Evolutionary conservation across 2,113 vertebrate species (phyloP).

Genomic region (Actinemys pallida): DNA sequence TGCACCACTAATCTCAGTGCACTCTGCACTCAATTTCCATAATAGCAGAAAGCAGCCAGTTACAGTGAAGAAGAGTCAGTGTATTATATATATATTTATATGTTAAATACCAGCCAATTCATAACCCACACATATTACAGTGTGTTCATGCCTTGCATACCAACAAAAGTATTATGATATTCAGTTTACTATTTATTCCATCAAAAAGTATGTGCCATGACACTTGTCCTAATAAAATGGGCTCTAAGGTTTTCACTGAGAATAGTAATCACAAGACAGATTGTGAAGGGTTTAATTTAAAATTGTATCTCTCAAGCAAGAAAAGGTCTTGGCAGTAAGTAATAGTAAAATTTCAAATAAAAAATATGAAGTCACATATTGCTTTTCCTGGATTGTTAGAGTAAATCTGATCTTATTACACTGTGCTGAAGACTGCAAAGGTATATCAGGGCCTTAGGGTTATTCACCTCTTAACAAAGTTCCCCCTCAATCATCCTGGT

Average conservation of each 20-base stretch:
- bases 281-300: background rate
- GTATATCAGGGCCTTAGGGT: conserved; percentile 52
- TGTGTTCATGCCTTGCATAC: background rate
- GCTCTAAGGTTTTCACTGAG: background rate
- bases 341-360: conserved; percentile 32
- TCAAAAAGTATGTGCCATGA: background rate
- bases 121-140: background rate
- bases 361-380: background rate
- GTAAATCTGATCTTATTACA: conserved; percentile 46
- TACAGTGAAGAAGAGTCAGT: background rate
- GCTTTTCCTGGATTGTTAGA: conserved; percentile 41
- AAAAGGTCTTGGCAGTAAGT: conserved; percentile 7
- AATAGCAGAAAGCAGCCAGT: background rate
- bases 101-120: background rate
- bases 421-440: conserved; percentile 49
- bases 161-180: background rate
- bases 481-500: conserved; percentile 61
- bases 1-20: background rate
- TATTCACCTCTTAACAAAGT: conserved; percentile 53
- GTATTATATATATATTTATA: conserved; percentile 4
- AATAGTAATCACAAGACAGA: background rate
- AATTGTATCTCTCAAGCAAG: conserved; percentile 20
- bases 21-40: background rate
- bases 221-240: background rate
- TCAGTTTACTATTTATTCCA: conserved; percentile 8